phyloP scores from a whole-genome alignment of 2,797 vertebrate genomes.

The Thalassophryne amazonica region DNA sequence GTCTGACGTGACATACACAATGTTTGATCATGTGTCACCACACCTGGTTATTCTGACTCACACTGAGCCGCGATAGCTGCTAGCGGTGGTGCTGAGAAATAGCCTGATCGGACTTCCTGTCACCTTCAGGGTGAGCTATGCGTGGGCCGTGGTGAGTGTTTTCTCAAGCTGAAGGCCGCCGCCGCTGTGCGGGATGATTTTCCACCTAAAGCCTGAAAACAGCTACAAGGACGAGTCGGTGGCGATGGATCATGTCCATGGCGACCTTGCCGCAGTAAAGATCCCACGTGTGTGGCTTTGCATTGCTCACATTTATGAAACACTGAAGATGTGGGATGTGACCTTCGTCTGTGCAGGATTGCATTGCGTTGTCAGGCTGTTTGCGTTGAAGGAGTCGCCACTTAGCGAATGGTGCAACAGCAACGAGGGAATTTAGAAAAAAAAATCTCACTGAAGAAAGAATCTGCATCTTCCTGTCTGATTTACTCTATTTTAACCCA shows the following conservation, averaged over 20 bases:
- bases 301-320: neutral
- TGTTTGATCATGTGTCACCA: slow-evolving; percentile 19
- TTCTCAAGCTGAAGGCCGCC: slow-evolving; percentile 8
- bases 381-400: too few species aligned
- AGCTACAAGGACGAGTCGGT: slow-evolving; percentile 16
- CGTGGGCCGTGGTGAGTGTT: slow-evolving; percentile 1
- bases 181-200: neutral
- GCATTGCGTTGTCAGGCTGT: too few species aligned
- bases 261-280: slow-evolving; percentile 30
- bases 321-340: neutral
- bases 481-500: too few species aligned
- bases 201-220: slow-evolving; percentile 3
- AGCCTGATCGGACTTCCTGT: neutral
- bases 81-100: neutral
- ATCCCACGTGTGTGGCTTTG: neutral
- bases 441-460: too few species aligned
- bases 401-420: too few species aligned
- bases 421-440: too few species aligned
- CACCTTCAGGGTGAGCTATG: slow-evolving; percentile 54
- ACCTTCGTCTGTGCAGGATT: neutral
- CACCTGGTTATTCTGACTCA: slow-evolving; percentile 16
- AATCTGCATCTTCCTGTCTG: too few species aligned
- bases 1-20: slow-evolving; percentile 9
- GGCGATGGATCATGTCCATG: neutral
- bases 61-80: neutral